Base-by-base conservation (phyloP, 2,113 vertebrate genomes). In the Otus sunia region DNA sequence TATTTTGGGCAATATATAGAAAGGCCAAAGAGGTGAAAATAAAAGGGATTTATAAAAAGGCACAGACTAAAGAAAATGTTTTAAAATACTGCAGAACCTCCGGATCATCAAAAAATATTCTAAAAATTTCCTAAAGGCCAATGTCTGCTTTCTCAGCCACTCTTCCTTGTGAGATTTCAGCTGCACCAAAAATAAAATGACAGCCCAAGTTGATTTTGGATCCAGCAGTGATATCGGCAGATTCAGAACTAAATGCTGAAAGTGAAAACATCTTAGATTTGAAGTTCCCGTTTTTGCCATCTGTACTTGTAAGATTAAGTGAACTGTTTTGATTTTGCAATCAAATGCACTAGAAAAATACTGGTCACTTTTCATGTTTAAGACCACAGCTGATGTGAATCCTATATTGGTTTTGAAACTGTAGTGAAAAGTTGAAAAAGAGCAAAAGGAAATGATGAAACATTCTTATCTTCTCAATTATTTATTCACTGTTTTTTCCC, bases 381-480 rank as follows among this genome's bases (percentile, higher is more conserved):
- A 95, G 69, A 77, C 53, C 85, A 94, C 69, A 94, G 84, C 71
- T 76, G 84, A 96, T 94, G 94, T 77, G 87, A 97, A 94, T 93
- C 81, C 74, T 55, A 11, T 22, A 78, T 75, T 96, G 94, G 74
- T 71, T 58, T 96, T 96, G 86, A 96, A 97, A 93, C 86, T 96
- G 58, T 60, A 95, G 75, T 88, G 82, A 94, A 94, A 97, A 92
- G 58, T 68, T 94, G 69, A 78, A 92, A 91, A 96, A 93, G 89
- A 95, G 77, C 20, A 52, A 90, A 93, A 96, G 85, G 93, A 97
- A 97, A 97, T 72, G 93, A 95, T 89, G 92, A 97, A 97, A 96
- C 41, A 62, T 64, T 97, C 97, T 97, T 82, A 87, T 97, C 86
- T 96, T 95, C 87, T 97, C 94, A 97, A 97, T 98, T 98, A 97